A percentile compares a stretch with the other conserved stretches of the same genome.
These are phyloP conservation scores for Epinotia brunnichana DNA, from an alignment of 2,888 invertebrate species.

Conservation along the genomic window DNA sequence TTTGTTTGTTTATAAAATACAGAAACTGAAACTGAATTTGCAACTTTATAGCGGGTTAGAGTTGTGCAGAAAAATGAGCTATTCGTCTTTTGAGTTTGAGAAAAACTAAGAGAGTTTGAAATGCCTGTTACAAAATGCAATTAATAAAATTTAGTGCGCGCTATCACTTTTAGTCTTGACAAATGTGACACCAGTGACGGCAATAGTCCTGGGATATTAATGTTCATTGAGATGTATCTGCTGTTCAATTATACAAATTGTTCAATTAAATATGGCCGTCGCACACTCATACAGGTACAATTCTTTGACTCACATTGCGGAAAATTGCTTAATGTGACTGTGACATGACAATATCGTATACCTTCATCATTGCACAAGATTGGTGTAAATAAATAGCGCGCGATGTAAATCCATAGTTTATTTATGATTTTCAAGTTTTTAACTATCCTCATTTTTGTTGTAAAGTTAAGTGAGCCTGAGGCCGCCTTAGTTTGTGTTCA, in stretches of 20 bases:
- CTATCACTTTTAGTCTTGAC: background rate
- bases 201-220: background rate
- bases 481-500: too few relatives aligned
- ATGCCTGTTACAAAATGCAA: background rate
- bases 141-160: background rate
- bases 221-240: background rate
- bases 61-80: background rate
- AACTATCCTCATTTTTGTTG: too few relatives aligned
- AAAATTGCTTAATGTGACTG: too few relatives aligned
- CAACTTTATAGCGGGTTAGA: constrained; percentile 9
- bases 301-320: background rate
- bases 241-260: background rate
- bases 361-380: too few relatives aligned
- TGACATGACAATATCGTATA: too few relatives aligned
- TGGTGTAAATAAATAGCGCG: too few relatives aligned
- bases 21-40: constrained; percentile 28
- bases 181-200: too few relatives aligned
- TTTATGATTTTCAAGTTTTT: too few relatives aligned
- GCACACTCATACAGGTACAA: background rate
- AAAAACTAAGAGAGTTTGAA: background rate
- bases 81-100: background rate
- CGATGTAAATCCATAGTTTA: too few relatives aligned
- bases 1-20: constrained; percentile 16
- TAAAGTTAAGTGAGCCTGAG: too few relatives aligned
- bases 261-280: background rate